phyloP scores from a whole-genome alignment of 1,140 invertebrate genomes.

The Calliphora vicina region DNA sequence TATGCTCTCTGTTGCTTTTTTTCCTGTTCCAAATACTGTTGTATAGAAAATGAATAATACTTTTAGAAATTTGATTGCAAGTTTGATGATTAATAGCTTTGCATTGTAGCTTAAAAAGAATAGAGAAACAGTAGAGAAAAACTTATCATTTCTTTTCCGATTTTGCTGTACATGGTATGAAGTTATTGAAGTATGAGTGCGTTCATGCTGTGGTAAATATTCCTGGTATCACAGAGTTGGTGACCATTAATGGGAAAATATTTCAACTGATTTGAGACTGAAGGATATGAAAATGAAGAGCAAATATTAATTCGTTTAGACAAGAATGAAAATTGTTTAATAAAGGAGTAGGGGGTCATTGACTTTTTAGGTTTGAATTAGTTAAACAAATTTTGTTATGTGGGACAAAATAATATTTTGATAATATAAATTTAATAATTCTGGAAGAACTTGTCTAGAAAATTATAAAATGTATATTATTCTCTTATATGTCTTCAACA shows the following conservation, averaged over 20 bases:
- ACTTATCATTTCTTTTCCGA: background rate
- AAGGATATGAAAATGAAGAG: too few species aligned
- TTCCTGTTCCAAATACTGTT: background rate
- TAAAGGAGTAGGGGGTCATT: too few species aligned
- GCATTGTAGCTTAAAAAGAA: background rate
- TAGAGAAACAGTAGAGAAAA: background rate
- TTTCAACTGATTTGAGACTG: background rate
- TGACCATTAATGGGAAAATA: background rate
- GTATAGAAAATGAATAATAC: background rate
- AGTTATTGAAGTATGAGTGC: background rate
- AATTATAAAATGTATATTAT: too few species aligned
- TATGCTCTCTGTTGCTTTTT: background rate
- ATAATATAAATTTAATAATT: too few species aligned
- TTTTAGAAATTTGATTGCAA: constrained; percentile 31
- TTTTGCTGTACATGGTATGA: background rate
- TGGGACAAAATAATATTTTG: too few species aligned
- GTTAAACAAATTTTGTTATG: too few species aligned
- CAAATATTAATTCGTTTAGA: too few species aligned
- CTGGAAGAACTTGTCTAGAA: too few species aligned
- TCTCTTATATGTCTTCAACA: too few species aligned
- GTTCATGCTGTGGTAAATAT: background rate
- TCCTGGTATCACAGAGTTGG: background rate
- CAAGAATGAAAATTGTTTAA: too few species aligned
- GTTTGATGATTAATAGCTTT: constrained; percentile 30
- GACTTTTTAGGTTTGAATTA: too few species aligned